Evolutionary conservation across 53 echinoderm and acorn worm genomes (phyloP), one percentile per base, ranked within the genome.

Genomic region (Henricia sp.): DNA sequence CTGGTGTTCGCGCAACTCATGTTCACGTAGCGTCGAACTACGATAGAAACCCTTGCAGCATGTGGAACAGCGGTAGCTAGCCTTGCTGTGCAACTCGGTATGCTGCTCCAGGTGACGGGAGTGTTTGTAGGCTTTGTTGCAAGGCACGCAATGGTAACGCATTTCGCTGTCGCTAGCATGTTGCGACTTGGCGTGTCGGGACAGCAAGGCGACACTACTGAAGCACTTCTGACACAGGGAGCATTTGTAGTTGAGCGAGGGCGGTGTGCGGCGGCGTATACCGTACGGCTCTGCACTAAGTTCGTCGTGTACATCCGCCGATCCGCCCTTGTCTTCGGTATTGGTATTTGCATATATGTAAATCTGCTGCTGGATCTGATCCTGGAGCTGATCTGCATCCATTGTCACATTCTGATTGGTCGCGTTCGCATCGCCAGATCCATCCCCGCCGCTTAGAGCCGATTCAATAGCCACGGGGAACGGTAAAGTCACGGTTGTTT

Each of bases 1-100:
- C 60, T 84, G 90, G 71, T 93, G 93, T 19, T 80, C 80, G 13
- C 93, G 77, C 5, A 90, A 73, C 52, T 67, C 67, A 27, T 86
- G 86, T 20, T 68, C 52, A 9, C 25, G 25, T 4, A 86, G 67
- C 28, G 67, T 67, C n/a, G 86, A 36, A 28, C 55, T 43, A 52
- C 68, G 74, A 46, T 67, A 86, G 68, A 75, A 86, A 0, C 75
- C 74, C 84, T 65, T 83, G 42, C 66, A 64, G 67, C 89, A 89
- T 0, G 84, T 74, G 0, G 72, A 71, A 59, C 89, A 89, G 38
- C 74, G 37, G 62, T 83, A 83, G 29, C 83, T 83, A 21, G 68
- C 89, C 8, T 72, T 52, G 11, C 65, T 66, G 48, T 89, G 89
- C 75, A 83, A 74, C 34, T 41, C 34, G 64, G 84, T 83, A 40